phyloP scores from a whole-genome alignment of 2,888 invertebrate genomes.

The Cataglyphis rosenhaueri region DNA sequence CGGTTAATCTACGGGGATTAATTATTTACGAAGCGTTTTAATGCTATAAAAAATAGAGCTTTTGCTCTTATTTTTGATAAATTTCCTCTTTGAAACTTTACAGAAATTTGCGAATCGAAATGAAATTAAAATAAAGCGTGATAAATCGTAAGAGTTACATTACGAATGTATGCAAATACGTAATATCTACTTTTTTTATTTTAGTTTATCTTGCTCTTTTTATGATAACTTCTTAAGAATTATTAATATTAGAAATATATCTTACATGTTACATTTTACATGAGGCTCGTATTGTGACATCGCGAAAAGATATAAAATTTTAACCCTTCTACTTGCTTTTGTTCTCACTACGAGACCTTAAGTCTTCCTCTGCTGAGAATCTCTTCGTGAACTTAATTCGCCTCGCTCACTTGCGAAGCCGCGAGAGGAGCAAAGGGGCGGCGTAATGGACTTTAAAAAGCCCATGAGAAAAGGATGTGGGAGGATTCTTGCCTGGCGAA shows the following conservation, averaged over 20 bases:
- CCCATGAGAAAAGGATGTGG: slow-evolving; percentile 32
- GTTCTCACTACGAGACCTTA: slow-evolving; percentile 9
- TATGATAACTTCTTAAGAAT: neutral
- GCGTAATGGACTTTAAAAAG: slow-evolving; percentile 64
- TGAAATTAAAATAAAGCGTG: neutral
- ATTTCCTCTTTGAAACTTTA: neutral
- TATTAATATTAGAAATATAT: slow-evolving; percentile 1
- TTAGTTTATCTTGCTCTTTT: neutral
- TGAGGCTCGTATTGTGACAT: neutral
- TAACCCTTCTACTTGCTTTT: neutral
- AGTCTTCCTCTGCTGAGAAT: slow-evolving; percentile 36
- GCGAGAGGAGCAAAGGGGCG: slow-evolving; percentile 25
- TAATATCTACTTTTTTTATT: slow-evolving; percentile 3
- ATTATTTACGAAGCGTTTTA: slow-evolving; percentile 32
- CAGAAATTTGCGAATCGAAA: neutral
- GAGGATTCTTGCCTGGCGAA: slow-evolving; percentile 43
- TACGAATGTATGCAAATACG: neutral
- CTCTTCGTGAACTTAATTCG: slow-evolving; percentile 57
- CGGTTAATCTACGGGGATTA: slow-evolving; percentile 15
- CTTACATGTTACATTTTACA: neutral
- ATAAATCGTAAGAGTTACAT: neutral
- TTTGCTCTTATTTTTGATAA: neutral
- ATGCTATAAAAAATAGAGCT: neutral
- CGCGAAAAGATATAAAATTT: neutral
- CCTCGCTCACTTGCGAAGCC: slow-evolving; percentile 21